phyloP scores from a whole-genome alignment of 1,140 invertebrate species.

The Drosophila santomea region DNA sequence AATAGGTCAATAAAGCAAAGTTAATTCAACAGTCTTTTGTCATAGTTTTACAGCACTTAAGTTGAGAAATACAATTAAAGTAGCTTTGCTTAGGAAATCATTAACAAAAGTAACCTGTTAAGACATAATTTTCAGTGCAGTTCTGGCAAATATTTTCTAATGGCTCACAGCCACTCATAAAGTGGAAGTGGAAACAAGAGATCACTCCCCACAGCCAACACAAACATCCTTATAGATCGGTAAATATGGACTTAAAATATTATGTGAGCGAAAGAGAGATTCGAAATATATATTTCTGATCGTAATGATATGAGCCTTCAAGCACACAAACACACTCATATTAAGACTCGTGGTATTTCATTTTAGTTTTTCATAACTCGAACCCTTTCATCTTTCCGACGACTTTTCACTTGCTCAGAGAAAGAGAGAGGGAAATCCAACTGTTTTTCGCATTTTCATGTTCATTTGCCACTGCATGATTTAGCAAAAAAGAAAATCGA shows the following conservation, averaged over 20 bases:
- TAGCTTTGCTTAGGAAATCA: neutral
- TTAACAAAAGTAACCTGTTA: too few species aligned
- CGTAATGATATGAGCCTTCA: constrained; percentile 12
- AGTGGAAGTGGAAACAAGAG: constrained; percentile 43
- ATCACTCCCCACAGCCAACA: constrained; percentile 26
- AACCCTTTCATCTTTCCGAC: constrained; percentile 71
- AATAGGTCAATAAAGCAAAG: neutral
- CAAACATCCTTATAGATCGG: constrained; percentile 47
- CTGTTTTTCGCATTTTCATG: constrained; percentile 46
- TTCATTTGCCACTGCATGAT: constrained; percentile 40
- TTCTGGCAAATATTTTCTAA: constrained; percentile 38
- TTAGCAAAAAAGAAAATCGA: constrained; percentile 39
- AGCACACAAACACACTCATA: constrained; percentile 11
- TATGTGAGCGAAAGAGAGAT: constrained; percentile 18
- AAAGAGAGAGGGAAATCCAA: constrained; percentile 31
- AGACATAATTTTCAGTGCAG: constrained; percentile 6
- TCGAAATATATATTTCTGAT: constrained; percentile 32
- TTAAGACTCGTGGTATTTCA: constrained; percentile 36
- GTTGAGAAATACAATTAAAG: neutral
- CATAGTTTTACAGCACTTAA: too few species aligned
- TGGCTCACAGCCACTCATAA: constrained; percentile 16
- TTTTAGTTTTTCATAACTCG: constrained; percentile 57
- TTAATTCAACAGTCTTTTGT: neutral
- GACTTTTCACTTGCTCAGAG: constrained; percentile 61
- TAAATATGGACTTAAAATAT: constrained; percentile 27